Conservation (phyloP, 2,888 invertebrate genomes). For the Tipula unca region DNA sequence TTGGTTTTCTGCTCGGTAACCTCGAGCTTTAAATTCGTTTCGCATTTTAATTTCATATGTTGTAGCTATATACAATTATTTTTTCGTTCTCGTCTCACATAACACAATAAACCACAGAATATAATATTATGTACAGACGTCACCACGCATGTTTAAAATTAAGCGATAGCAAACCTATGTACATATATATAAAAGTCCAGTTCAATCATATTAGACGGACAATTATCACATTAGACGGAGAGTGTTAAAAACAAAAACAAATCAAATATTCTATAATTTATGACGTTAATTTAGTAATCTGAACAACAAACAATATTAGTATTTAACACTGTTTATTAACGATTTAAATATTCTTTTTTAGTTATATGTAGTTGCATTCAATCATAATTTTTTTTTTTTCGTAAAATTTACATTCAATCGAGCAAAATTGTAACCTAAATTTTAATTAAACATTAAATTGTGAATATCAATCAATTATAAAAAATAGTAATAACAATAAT, state of each 20-base stretch:
- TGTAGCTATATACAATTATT: background rate
- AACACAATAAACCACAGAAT: background rate
- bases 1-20: background rate
- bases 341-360: no score
- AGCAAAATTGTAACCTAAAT: background rate
- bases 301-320: background rate
- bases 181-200: background rate
- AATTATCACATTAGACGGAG: background rate
- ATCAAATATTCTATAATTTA: background rate
- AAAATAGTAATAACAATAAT: background rate
- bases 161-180: background rate
- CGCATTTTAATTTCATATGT: slow-evolving; percentile 2
- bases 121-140: background rate
- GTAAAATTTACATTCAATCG: background rate
- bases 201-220: background rate
- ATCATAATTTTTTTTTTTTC: background rate
- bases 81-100: background rate
- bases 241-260: background rate
- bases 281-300: background rate
- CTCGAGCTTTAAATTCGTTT: background rate
- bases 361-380: background rate
- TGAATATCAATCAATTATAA: background rate
- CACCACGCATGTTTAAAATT: background rate
- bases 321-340: no score
- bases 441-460: background rate